Evolutionary conservation across 2,888 invertebrate genomes (phyloP).

Genomic region (Atherix ibis): DNA sequence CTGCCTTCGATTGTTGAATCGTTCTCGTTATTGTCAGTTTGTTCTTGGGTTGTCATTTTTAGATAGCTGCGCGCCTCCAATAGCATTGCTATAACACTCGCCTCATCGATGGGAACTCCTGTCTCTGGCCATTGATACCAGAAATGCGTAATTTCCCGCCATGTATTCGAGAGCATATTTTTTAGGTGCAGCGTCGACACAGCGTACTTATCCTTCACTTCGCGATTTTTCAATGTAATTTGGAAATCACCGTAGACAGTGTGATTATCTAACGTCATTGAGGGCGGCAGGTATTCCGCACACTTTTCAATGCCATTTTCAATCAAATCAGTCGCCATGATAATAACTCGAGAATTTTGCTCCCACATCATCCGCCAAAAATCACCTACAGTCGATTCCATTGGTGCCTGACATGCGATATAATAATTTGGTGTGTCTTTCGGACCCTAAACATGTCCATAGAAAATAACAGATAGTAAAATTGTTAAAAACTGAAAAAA

Average conservation of each 20-base stretch:
- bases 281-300: constrained; percentile 80
- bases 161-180: constrained; percentile 64
- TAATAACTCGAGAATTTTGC: constrained; percentile 71
- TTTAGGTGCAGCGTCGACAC: constrained; percentile 72
- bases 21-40: constrained; percentile 19
- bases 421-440: constrained; percentile 70
- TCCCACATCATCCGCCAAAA: constrained; percentile 98
- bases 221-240: constrained; percentile 72
- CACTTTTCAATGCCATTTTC: constrained; percentile 85
- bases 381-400: constrained; percentile 68
- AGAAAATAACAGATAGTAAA: background rate
- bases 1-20: constrained; percentile 5
- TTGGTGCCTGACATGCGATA: constrained; percentile 83
- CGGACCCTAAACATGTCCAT: constrained; percentile 49
- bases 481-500: constrained; percentile 8
- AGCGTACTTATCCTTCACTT: constrained; percentile 81
- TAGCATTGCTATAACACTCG: constrained; percentile 72
- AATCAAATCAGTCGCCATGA: constrained; percentile 80
- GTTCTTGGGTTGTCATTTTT: constrained; percentile 26
- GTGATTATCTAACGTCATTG: constrained; percentile 79
- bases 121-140: constrained; percentile 88
- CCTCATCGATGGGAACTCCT: constrained; percentile 69
- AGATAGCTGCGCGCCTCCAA: constrained; percentile 55
- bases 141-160: constrained; percentile 76
- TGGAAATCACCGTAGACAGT: constrained; percentile 77